Percentiles rank a stretch among this genome's conserved stretches.
Conservation (phyloP, 2,888 invertebrate genomes). For the Sminthurinus aureus region DNA sequence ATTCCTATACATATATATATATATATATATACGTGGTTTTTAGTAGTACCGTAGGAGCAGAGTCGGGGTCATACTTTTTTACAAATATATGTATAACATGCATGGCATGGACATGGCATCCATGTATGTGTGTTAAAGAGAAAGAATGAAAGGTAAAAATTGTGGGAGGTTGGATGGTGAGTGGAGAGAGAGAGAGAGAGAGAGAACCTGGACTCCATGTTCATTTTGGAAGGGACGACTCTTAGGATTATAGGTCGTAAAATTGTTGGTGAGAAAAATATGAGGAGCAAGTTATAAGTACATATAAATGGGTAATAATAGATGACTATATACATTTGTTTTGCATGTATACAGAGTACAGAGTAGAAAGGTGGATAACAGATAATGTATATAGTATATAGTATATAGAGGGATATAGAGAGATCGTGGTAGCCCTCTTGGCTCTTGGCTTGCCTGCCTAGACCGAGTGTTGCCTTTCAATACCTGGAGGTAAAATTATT, state of each 20-base stretch:
- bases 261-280: neutral
- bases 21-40: too few species aligned
- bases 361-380: too few species aligned
- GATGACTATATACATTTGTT: too few species aligned
- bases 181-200: neutral
- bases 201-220: conserved; percentile 5
- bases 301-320: neutral
- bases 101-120: too few species aligned
- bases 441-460: too few species aligned
- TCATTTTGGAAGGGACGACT: conserved; percentile 19
- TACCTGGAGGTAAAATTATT: conserved; percentile 35
- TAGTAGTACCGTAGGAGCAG: too few species aligned
- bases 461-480: conserved; percentile 41
- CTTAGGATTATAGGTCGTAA: conserved; percentile 13
- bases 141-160: neutral
- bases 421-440: conserved; percentile 24
- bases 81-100: neutral
- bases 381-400: too few species aligned
- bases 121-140: neutral
- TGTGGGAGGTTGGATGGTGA: conserved; percentile 24
- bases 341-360: neutral
- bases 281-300: neutral
- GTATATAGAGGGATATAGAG: neutral
- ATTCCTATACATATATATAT: too few species aligned
- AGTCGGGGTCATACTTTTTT: too few species aligned